Evolutionary conservation across 2,113 vertebrate species (phyloP).

Genomic region (Mesoclemmys tuberculata): DNA sequence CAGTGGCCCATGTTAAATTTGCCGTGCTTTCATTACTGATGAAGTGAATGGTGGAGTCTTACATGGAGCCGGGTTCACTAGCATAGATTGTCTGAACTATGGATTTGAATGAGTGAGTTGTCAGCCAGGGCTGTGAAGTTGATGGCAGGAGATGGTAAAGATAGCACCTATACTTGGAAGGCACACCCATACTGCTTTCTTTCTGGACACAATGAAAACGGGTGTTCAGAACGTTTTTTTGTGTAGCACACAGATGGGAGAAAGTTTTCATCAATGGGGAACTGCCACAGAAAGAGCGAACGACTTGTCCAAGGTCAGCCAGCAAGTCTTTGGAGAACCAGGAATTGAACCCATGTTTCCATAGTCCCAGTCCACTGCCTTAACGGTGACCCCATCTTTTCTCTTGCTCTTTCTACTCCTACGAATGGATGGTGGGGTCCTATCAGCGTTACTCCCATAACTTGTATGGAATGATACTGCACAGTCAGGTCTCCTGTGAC

Average conservation of each 20-base stretch:
- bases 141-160: not conserved
- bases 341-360: not conserved
- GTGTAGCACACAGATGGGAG: not conserved
- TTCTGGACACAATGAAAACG: not conserved
- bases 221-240: not conserved
- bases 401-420: rapidly evolving
- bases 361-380: rapidly evolving
- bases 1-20: not conserved
- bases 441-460: not conserved
- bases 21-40: not conserved
- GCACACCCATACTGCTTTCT: not conserved
- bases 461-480: rapidly evolving
- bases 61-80: rapidly evolving
- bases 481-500: not conserved
- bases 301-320: conserved; percentile 22
- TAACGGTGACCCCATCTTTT: no score
- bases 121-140: not conserved
- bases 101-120: not conserved
- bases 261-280: not conserved
- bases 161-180: not conserved
- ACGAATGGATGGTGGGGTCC: rapidly evolving
- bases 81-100: not conserved
- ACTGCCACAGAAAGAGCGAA: not conserved
- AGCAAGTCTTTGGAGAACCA: not conserved
- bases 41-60: rapidly evolving